These are phyloP conservation scores for Crenichthys baileyi DNA, from an alignment of 2,797 vertebrate genomes.

Conservation along the genomic window DNA sequence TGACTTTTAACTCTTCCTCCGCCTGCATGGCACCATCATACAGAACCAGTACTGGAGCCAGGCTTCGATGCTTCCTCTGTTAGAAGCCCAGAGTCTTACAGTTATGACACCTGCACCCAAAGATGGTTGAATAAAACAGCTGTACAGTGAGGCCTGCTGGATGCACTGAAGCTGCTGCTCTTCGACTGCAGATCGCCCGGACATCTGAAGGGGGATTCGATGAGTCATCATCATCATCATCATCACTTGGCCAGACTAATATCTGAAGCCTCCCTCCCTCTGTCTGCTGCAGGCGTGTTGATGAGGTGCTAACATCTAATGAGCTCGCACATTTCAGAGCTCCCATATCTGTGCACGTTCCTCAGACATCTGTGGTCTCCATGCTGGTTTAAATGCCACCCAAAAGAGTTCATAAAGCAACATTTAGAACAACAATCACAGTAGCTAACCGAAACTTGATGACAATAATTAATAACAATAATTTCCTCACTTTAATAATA, in stretches of 20 bases:
- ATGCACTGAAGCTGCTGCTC: conserved; percentile 5
- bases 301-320: conserved; percentile 63
- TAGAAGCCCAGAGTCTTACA: conserved; percentile 14
- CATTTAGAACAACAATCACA: neutral
- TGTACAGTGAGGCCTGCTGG: neutral
- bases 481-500: too few relatives aligned
- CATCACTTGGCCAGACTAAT: conserved; percentile 32
- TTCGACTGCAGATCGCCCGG: conserved; percentile 10
- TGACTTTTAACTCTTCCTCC: conserved; percentile 15
- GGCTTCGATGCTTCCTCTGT: conserved; percentile 61
- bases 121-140: conserved; percentile 28
- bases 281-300: conserved; percentile 46
- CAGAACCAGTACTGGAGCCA: conserved; percentile 15
- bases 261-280: conserved; percentile 36
- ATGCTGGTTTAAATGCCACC: neutral
- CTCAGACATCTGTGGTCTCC: conserved; percentile 1
- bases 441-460: neutral
- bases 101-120: conserved; percentile 32
- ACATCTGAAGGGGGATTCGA: conserved; percentile 31
- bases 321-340: conserved; percentile 53
- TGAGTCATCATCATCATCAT: conserved; percentile 53
- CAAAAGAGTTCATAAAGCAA: neutral
- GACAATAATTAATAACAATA: too few relatives aligned
- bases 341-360: conserved; percentile 6
- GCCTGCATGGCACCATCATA: neutral